A percentile compares a stretch with the other conserved stretches of the same genome.
Conservation (phyloP, 2,797 vertebrate species). For the Ctenopoma kingsleyae region DNA sequence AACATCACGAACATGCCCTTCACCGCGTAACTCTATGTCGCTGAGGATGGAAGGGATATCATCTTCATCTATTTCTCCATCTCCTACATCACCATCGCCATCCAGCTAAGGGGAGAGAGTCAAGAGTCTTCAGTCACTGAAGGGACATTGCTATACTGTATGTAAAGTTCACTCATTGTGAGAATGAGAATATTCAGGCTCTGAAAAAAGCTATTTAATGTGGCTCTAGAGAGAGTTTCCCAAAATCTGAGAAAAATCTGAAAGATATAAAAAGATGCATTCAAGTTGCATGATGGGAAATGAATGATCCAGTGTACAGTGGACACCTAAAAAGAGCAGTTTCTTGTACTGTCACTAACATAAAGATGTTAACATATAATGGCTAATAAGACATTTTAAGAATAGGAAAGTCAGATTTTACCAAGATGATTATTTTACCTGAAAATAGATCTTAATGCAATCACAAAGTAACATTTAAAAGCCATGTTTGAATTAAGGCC, state of each 20-base stretch:
- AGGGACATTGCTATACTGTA: not conserved
- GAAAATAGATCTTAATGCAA: conserved; percentile 10
- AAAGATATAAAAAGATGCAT: not conserved
- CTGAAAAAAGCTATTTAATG: not conserved
- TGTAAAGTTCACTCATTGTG: not conserved
- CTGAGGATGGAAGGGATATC: conserved; percentile 92
- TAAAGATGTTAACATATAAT: no score
- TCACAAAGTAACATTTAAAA: conserved; percentile 21
- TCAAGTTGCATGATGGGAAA: no score
- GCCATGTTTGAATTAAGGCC: conserved; percentile 14
- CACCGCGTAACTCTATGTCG: conserved; percentile 86
- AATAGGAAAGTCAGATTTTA: not conserved
- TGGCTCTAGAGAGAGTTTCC: not conserved
- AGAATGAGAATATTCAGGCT: not conserved
- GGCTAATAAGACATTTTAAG: no score
- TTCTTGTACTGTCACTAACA: no score
- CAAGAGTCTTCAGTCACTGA: conserved; percentile 20
- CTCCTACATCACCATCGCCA: conserved; percentile 63
- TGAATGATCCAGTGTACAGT: no score
- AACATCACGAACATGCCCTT: conserved; percentile 86
- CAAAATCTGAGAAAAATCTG: not conserved
- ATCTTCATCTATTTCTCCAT: conserved; percentile 88
- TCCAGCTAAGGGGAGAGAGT: conserved; percentile 66
- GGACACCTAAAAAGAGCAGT: no score
- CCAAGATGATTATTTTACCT: not conserved